phyloP scores from a whole-genome alignment of 2,888 invertebrate species.

The Alviniconcha strummeri region DNA sequence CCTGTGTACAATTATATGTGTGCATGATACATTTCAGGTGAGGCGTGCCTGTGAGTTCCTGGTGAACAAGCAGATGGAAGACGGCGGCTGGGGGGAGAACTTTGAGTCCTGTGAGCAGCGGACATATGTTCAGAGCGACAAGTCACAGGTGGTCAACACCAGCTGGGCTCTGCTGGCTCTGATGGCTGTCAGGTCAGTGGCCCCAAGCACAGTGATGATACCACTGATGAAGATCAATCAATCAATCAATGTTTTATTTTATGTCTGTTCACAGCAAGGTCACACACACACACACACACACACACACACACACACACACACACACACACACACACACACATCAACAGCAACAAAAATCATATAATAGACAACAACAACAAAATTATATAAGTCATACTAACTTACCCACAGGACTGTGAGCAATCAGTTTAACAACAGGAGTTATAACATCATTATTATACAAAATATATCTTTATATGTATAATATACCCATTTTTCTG shows the following conservation, averaged over 20 bases:
- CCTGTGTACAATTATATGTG: too few species aligned
- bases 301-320: neutral
- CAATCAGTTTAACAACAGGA: too few species aligned
- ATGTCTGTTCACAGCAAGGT: neutral
- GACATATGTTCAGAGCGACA: conserved; percentile 56
- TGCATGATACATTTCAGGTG: conserved; percentile 10
- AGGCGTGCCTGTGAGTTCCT: conserved; percentile 54
- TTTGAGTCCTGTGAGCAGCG: conserved; percentile 67
- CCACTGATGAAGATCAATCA: too few species aligned
- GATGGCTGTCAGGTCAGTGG: conserved; percentile 47
- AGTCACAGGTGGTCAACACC: conserved; percentile 65
- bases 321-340: neutral
- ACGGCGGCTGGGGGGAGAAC: conserved; percentile 70
- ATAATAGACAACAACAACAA: too few species aligned
- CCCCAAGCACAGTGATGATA: neutral
- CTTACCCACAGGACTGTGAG: too few species aligned
- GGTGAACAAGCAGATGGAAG: conserved; percentile 53
- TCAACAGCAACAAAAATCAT: neutral
- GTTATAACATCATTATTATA: too few species aligned
- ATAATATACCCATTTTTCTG: too few species aligned
- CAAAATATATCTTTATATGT: too few species aligned
- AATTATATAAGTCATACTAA: too few species aligned
- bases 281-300: neutral
- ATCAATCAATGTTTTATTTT: neutral
- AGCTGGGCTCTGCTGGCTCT: conserved; percentile 65